A percentile compares a stretch with the other conserved stretches of the same genome.
These are phyloP conservation scores for Microchrysa polita DNA, from an alignment of 2,888 invertebrate species.

Conservation along the genomic window DNA sequence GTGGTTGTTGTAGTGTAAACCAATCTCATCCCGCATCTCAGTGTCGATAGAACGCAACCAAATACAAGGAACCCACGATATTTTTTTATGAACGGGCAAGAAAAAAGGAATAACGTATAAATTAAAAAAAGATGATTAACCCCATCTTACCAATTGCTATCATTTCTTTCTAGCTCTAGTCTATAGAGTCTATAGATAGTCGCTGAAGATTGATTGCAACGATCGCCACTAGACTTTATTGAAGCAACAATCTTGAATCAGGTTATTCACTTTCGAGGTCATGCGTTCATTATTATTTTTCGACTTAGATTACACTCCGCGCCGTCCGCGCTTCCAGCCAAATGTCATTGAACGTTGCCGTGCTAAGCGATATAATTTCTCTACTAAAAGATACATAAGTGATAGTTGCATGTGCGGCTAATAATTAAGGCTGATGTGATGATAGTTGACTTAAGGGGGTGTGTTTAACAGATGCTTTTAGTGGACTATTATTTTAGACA, in stretches of 20 bases:
- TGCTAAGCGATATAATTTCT: slow-evolving; percentile 6
- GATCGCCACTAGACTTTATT: neutral
- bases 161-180: no score
- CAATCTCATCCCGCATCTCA: no score
- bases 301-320: no score
- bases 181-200: no score
- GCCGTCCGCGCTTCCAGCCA: neutral
- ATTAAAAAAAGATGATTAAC: no score
- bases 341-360: slow-evolving; percentile 38
- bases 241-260: slow-evolving; percentile 25
- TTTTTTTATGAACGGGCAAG: no score
- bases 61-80: no score
- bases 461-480: neutral
- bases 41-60: no score
- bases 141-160: no score
- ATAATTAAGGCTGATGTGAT: neutral
- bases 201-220: no score
- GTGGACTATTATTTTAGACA: neutral
- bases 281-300: slow-evolving; percentile 8
- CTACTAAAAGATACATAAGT: slow-evolving; percentile 6
- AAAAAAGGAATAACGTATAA: no score
- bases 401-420: neutral
- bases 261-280: slow-evolving; percentile 39
- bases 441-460: neutral
- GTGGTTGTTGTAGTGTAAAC: no score